Percentiles rank a stretch among this genome's conserved stretches.
phyloP scores from a whole-genome alignment of 2,113 vertebrate genomes.

The Saccopteryx leptura region DNA sequence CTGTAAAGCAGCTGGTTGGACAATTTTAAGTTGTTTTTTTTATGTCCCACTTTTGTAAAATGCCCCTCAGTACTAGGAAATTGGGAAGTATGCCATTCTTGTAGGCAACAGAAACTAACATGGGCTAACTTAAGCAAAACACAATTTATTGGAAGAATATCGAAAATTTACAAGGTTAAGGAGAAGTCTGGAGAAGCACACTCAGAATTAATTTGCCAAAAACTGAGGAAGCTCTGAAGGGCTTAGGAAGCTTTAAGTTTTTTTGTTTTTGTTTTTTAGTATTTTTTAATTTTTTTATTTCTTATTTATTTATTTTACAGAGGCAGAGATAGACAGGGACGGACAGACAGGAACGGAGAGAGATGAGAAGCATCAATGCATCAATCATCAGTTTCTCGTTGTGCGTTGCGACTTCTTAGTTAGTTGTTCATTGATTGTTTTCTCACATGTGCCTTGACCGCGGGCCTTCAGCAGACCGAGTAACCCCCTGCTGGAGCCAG shows the following conservation, averaged over 20 bases:
- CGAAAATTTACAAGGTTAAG: background rate
- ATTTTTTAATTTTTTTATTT: too few relatives aligned
- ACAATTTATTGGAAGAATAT: background rate
- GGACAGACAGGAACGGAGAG: too few relatives aligned
- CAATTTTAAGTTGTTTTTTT: background rate
- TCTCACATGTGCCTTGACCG: too few relatives aligned
- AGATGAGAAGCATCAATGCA: too few relatives aligned
- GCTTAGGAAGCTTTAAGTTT: background rate
- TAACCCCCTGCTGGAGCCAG: too few relatives aligned
- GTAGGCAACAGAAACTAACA: background rate
- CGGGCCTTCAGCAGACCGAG: too few relatives aligned
- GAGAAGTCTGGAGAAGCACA: background rate
- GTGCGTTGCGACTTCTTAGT: too few relatives aligned
- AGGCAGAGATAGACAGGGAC: too few relatives aligned
- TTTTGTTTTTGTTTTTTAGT: too few relatives aligned
- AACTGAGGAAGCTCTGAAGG: background rate
- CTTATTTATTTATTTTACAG: too few relatives aligned
- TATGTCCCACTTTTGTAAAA: background rate
- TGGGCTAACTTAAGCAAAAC: slow-evolving; percentile 13
- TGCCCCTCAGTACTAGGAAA: background rate
- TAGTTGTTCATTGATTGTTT: too few relatives aligned
- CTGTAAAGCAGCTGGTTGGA: background rate
- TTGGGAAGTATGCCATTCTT: background rate
- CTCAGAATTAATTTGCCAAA: background rate
- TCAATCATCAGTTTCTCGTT: too few relatives aligned